Conservation (phyloP, 1,140 invertebrate genomes). For the Micrasema minimum region DNA sequence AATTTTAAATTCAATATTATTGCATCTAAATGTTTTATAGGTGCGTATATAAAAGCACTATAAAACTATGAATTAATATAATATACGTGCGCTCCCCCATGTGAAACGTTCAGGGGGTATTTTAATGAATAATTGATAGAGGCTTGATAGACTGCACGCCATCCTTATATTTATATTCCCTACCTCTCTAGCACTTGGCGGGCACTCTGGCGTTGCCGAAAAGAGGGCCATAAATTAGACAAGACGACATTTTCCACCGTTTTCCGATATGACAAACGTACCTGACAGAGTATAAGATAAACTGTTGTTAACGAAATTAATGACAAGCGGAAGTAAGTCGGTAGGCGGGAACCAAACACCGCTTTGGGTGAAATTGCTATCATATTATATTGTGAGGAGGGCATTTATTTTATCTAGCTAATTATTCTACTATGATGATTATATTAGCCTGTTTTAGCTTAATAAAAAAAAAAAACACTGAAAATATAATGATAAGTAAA, state of each 20-base stretch:
- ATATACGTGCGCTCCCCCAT: slow-evolving; percentile 16
- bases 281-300: slow-evolving; percentile 37
- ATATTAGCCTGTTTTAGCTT: no score
- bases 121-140: slow-evolving; percentile 46
- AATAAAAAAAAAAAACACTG: no score
- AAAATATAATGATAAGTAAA: no score
- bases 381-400: no score
- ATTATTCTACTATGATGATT: no score
- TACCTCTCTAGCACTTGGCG: neutral
- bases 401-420: no score
- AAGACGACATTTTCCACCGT: slow-evolving; percentile 20
- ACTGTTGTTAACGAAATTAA: slow-evolving; percentile 38
- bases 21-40: no score
- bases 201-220: slow-evolving; percentile 25
- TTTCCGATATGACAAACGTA: slow-evolving; percentile 32
- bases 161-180: slow-evolving; percentile 9
- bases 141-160: slow-evolving; percentile 34
- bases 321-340: slow-evolving; percentile 43
- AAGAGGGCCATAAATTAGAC: slow-evolving; percentile 20
- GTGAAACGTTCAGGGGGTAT: slow-evolving; percentile 32
- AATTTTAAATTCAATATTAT: no score
- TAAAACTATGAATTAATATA: slow-evolving; percentile 3
- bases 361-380: no score
- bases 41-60: neutral
- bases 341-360: slow-evolving; percentile 25